Evolutionary conservation across 2,888 invertebrate species (phyloP).

Genomic region (Odiellus spinosus): DNA sequence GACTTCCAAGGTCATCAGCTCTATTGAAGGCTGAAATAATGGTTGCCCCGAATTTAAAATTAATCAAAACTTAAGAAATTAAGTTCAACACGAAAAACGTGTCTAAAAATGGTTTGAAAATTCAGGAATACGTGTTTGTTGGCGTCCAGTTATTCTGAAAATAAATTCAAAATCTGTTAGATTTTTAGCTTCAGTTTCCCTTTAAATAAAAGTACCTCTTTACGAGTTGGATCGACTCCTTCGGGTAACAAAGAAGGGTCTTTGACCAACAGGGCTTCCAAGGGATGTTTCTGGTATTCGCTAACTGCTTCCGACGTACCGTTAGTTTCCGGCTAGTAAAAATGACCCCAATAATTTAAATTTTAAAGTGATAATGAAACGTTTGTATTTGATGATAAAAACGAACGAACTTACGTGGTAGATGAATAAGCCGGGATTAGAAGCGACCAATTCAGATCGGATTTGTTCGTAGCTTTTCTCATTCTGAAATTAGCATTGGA

Average conservation of each 20-base stretch:
- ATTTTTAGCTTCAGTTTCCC: too few species aligned
- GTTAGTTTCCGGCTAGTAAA: slow-evolving; percentile 12
- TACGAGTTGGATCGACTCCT: slow-evolving; percentile 65
- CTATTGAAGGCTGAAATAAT: too few species aligned
- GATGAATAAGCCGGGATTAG: slow-evolving; percentile 33
- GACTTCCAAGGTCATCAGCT: too few species aligned
- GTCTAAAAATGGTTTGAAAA: too few species aligned
- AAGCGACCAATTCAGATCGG: slow-evolving; percentile 36
- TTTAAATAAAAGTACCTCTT: slow-evolving; percentile 47
- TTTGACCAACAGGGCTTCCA: slow-evolving; percentile 48
- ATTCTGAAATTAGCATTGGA: slow-evolving; percentile 28
- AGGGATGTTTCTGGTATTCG: slow-evolving; percentile 40
- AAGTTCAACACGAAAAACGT: too few species aligned
- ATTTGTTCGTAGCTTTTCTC: slow-evolving; percentile 36
- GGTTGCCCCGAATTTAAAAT: too few species aligned
- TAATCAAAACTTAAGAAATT: too few species aligned
- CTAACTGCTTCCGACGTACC: slow-evolving; percentile 17
- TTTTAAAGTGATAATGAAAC: neutral
- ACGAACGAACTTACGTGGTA: slow-evolving; percentile 6
- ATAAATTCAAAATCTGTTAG: too few species aligned
- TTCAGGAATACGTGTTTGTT: too few species aligned
- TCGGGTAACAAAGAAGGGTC: slow-evolving; percentile 60
- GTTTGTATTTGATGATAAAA: neutral
- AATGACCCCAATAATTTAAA: slow-evolving; percentile 11
- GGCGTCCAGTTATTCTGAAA: too few species aligned